Conservation (phyloP, 2,797 vertebrate genomes). For the Gadopsis marmoratus region DNA sequence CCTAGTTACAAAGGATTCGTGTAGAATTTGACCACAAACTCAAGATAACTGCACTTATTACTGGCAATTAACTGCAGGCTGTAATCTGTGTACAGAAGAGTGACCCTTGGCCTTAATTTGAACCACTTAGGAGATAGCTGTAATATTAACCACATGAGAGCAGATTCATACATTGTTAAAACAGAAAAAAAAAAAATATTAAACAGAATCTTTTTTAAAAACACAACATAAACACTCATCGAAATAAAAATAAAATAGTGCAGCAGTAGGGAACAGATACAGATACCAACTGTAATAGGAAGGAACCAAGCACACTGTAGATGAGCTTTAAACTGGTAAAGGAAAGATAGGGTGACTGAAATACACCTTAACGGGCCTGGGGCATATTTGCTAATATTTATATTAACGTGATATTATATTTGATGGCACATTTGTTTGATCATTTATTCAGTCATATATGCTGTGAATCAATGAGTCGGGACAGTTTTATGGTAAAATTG, state of each 20-base stretch:
- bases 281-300: not conserved
- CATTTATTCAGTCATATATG: not conserved
- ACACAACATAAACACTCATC: constrained; percentile 8
- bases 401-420: too few relatives aligned
- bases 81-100: constrained; percentile 8
- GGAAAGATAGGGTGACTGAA: not conserved
- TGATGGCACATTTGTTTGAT: too few relatives aligned
- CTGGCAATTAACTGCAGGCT: constrained; percentile 23
- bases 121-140: not conserved
- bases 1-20: constrained; percentile 24
- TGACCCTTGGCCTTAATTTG: constrained; percentile 10
- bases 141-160: constrained; percentile 6
- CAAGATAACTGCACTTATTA: constrained; percentile 10
- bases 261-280: not conserved
- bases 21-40: constrained; percentile 7
- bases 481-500: not conserved
- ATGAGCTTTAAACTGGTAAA: not conserved
- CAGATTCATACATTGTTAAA: not conserved
- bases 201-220: constrained; percentile 6
- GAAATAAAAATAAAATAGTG: constrained; percentile 8
- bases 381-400: not conserved
- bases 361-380: not conserved
- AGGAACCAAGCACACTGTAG: not conserved
- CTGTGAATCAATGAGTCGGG: not conserved
- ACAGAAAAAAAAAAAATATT: constrained; percentile 8